phyloP scores from a whole-genome alignment of 2,888 invertebrate species.

The Volucella inflata region DNA sequence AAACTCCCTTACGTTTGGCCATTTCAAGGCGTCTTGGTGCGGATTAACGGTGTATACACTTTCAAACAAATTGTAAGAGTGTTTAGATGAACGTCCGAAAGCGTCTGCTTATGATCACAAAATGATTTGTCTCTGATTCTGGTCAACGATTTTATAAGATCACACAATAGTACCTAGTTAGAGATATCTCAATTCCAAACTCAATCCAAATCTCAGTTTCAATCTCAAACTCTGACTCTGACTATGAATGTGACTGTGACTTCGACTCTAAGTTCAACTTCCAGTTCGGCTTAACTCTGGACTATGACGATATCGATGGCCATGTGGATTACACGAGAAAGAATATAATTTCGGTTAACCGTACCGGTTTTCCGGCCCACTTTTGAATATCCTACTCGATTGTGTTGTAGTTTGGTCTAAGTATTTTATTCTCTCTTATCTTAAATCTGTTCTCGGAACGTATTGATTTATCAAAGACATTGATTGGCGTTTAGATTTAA shows the following conservation, averaged over 20 bases:
- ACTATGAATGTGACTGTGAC: too few relatives aligned
- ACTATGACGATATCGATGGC: too few relatives aligned
- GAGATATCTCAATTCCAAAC: background rate
- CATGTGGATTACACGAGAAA: background rate
- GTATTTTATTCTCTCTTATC: background rate
- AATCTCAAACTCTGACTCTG: too few relatives aligned
- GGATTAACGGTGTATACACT: background rate
- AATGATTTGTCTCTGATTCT: slow-evolving; percentile 40
- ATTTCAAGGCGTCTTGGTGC: slow-evolving; percentile 20
- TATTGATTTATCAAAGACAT: slow-evolving; percentile 10
- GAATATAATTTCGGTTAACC: background rate
- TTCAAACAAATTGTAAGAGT: background rate
- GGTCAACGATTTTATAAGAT: slow-evolving; percentile 54
- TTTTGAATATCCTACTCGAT: background rate
- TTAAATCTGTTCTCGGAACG: slow-evolving; percentile 1
- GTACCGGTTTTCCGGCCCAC: slow-evolving; percentile 38
- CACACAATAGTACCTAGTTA: background rate
- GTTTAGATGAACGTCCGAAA: slow-evolving; percentile 28
- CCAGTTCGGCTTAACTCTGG: too few relatives aligned
- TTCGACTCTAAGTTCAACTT: too few relatives aligned
- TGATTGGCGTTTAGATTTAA: slow-evolving; percentile 11
- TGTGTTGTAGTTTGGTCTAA: background rate
- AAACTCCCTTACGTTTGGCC: slow-evolving; percentile 57
- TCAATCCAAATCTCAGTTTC: too few relatives aligned
- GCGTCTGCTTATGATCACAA: slow-evolving; percentile 24